A percentile compares a stretch with the other conserved stretches of the same genome.
Conservation (phyloP, 2,797 vertebrate species). For the Apodemus agrarius region DNA sequence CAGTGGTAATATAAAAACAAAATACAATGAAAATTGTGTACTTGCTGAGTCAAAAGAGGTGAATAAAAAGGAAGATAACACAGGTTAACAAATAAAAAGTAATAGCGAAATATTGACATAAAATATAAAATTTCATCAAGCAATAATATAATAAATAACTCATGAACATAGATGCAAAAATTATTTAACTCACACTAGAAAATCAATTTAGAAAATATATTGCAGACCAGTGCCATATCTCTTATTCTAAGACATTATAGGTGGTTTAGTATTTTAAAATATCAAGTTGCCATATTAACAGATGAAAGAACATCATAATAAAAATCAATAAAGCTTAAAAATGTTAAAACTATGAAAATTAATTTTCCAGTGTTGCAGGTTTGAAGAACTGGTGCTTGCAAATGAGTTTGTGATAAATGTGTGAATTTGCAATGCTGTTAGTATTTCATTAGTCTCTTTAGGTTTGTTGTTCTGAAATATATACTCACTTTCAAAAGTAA, state of each 20-base stretch:
- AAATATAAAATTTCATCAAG: not conserved
- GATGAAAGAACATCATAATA: not conserved
- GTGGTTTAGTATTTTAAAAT: not conserved
- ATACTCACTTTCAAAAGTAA: not conserved
- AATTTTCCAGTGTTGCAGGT: not conserved
- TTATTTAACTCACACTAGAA: not conserved
- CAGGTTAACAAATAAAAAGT: not conserved
- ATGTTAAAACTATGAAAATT: not conserved
- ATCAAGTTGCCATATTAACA: not conserved
- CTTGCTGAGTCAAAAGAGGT: not conserved
- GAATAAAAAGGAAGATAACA: not conserved
- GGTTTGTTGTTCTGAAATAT: not conserved
- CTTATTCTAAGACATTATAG: not conserved
- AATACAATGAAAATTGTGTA: not conserved
- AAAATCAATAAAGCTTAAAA: not conserved
- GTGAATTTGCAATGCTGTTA: not conserved
- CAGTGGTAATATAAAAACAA: not conserved
- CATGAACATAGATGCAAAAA: not conserved
- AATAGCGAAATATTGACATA: not conserved
- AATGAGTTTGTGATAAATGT: not conserved
- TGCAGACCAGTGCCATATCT: not conserved
- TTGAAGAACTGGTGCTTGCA: not conserved
- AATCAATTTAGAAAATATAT: not conserved
- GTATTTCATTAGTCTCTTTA: not conserved
- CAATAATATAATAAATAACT: not conserved